Base-by-base conservation (phyloP, 2,888 invertebrate genomes). In the Heliothis peltigera region DNA sequence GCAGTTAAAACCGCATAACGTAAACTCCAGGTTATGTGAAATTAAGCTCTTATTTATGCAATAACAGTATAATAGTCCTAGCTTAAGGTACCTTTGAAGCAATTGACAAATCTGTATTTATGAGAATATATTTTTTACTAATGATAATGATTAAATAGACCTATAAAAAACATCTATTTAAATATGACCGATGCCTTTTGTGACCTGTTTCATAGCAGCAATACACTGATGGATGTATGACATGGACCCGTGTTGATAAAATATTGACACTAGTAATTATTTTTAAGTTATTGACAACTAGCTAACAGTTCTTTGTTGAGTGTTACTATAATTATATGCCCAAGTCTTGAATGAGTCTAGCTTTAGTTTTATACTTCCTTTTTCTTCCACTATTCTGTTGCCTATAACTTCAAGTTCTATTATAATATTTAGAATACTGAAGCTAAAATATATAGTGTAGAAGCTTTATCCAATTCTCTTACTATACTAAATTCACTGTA, bases 311-410 rank as follows among this genome's bases (percentile, higher is more conserved):
- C 15, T 32, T 8, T 25, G 25, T 25, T 25, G 28, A 35, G 12
- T 35, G 4, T 15, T 35, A 15, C 15, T 35, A 15, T 35, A 4
- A 35, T 35, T 35, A 2, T 65, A 61, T 44, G 42, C 17, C 48
- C 35, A 65, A 65, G 70, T 70, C 48, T 43, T 49, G 49, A 65
- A 62, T 49, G 15, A 22, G 62, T 43, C 32, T 42, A 59, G 18
- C 42, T 48, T 25, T 55, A 44, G 22, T 22, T 22, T 4, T 19
- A 28, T 22, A 15, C 22, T 52, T 5, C 3, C 39, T 32, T 39
- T 7, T 12, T 48, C n/a, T 39, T 39, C 4, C 19, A 25, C 19
- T 22, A 10, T 63, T 39, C 28, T 46, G n/a, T 70, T 44, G 35
- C 1, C 25, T n/a, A 60, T 19, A 60, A 69, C 10, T 69, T 21